Conservation (phyloP, 1,140 invertebrate species). For the Platorchestia sp. region DNA sequence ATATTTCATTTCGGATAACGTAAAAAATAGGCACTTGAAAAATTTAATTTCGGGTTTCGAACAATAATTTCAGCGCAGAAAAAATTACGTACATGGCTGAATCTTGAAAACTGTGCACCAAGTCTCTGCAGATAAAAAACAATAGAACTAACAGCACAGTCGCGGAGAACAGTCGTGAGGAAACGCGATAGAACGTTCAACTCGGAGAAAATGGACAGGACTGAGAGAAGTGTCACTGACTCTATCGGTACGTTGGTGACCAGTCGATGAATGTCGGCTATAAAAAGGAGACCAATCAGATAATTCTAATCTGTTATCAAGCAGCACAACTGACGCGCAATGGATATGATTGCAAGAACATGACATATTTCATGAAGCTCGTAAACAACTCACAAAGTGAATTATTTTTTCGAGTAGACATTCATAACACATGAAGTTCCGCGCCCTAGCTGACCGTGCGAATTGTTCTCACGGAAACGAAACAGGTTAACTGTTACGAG, state of each 20-base stretch:
- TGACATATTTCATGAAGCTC: neutral
- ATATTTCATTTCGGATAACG: too few relatives aligned
- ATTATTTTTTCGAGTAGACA: neutral
- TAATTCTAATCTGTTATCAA: neutral
- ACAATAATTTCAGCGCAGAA: too few relatives aligned
- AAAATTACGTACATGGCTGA: too few relatives aligned
- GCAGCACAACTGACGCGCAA: neutral
- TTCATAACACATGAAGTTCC: neutral
- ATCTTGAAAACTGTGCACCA: too few relatives aligned
- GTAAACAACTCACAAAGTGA: neutral
- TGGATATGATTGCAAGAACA: neutral
- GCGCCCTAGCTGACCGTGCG: neutral
- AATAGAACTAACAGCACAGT: neutral
- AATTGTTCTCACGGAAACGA: neutral
- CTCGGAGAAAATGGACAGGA: neutral
- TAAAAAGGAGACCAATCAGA: neutral
- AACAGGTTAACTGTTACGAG: neutral
- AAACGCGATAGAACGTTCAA: neutral
- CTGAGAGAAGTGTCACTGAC: neutral
- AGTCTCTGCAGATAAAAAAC: neutral
- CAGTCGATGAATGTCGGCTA: neutral
- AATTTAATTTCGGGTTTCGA: too few relatives aligned
- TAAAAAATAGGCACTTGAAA: too few relatives aligned
- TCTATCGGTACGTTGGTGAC: neutral
- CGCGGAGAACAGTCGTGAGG: neutral